Conservation (phyloP, 2,888 invertebrate species). For the Pheosia gnoma region DNA sequence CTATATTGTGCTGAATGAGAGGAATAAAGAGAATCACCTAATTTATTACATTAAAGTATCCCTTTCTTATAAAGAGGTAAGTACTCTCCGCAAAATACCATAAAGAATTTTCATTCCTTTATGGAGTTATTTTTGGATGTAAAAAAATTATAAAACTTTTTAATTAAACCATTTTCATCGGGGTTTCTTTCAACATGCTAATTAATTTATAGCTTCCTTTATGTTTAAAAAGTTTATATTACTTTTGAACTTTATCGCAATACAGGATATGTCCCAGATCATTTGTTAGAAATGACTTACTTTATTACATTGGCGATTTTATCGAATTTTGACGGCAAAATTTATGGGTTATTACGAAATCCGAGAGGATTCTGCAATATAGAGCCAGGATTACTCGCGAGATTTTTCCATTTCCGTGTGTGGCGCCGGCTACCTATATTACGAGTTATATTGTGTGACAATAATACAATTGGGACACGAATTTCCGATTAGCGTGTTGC, state of each 20-base stretch:
- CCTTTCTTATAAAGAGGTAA: no score
- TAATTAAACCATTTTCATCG: slow-evolving; percentile 1
- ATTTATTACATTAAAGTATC: no score
- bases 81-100: no score
- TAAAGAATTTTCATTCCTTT: no score
- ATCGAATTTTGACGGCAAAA: slow-evolving; percentile 40
- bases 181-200: not conserved
- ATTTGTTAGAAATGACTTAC: slow-evolving; percentile 24
- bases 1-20: no score
- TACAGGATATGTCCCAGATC: slow-evolving; percentile 7
- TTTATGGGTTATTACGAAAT: slow-evolving; percentile 35
- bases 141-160: not conserved
- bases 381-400: slow-evolving; percentile 27
- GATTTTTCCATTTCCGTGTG: slow-evolving; percentile 34
- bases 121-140: no score
- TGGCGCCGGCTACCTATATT: slow-evolving; percentile 18
- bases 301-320: slow-evolving; percentile 34
- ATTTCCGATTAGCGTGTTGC: slow-evolving; percentile 6
- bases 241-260: not conserved
- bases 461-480: slow-evolving; percentile 6
- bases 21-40: no score
- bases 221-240: slow-evolving; percentile 2
- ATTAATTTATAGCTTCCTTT: slow-evolving; percentile 1
- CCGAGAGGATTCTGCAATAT: slow-evolving; percentile 30
- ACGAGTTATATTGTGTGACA: slow-evolving; percentile 24